Base-by-base conservation (phyloP, 1,140 invertebrate genomes). In the Philopotamus ludificatus region DNA sequence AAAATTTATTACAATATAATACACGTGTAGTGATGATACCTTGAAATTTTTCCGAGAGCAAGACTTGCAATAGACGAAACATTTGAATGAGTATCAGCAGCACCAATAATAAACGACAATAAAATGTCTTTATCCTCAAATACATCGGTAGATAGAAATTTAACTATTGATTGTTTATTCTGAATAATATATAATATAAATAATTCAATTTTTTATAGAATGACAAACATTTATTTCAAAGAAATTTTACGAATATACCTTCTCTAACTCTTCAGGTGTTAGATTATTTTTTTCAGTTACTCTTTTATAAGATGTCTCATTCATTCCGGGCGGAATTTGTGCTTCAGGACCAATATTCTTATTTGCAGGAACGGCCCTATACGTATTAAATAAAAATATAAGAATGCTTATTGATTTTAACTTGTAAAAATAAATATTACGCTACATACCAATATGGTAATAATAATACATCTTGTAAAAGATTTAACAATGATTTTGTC, bases 41-140 rank as follows among this genome's bases (percentile, higher is more conserved):
- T 86, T 66, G 84, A 83, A 50, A 89, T 84, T 76, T 86, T 87
- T 71, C 88, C 90, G 12, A 92, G 72, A 67, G 89, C 88, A 70
- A 85, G 81, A 76, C 92, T 89, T 28, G 89, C 90, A 72, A 87
- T 79, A 77, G 90, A 90, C 21, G 89, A 88, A 47, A 93, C 88
- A 77, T 84, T 89, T 75, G 86, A 92, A 68, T 93, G 82, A 0
- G 93, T 93, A 75, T 97, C 94, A 0, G 93, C 87, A 7, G 91
- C 88, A 10, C 90, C 93, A 9, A 96, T 85, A 12, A 95, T 87
- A 55, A 94, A 80, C 66, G 92, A 88, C 60, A 89, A 79, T 16
- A 94, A 82, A 42, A 91, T 85, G 60, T 93, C 90, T 10, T 85
- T 80, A 67, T 90, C 87, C 12, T 83, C 81, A 67, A 94, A 90